Base-by-base conservation (phyloP, 2,888 invertebrate genomes). In the Apeira syringaria region DNA sequence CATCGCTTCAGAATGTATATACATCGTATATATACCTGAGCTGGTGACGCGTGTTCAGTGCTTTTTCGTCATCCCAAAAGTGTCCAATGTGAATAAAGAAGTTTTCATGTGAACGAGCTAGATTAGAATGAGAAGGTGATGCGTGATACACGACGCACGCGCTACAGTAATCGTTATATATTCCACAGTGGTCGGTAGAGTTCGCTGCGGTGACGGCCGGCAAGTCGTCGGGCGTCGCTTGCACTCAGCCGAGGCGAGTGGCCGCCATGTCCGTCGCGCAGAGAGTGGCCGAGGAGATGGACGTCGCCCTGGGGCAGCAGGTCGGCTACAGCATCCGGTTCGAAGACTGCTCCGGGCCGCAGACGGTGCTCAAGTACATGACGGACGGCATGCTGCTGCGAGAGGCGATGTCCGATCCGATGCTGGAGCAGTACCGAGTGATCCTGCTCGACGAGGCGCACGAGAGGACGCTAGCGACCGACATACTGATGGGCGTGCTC, bases 221-320 rank as follows among this genome's bases (percentile, higher is more conserved):
- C 1, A 81, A 82, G 10, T 77, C 84, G 0, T 74, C 78, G 34
- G 87, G 84, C 0, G 99, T 99, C 0, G 98, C 98, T 3, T 99
- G 99, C 79, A 99, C 99, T 0, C 98, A 98, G 75, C 99, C 98
- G 0, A 93, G 99, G 57, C 90, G 99, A 90, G 99, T 99, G 37
- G 99, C 99, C 0, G 99, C 99, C 3, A 99, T 99, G 99, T 98
- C 98, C 0, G 99, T 99, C 0, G 99, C 99, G 0, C 98, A 99
- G 73, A 92, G 99, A 77, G 99, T 99, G 0, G 98, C 99, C 0
- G 99, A 99, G 74, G 99, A 99, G 88, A 99, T 99, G 99, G 99
- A 99, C 77, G 99, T 99, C 0, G 94, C 94, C 3, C 81, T 99
- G 3, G 96, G 95, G 0, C 88, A 89, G 48, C 87, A 89, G 54